Evolutionary conservation across 2,888 invertebrate species (phyloP), one percentile per base, ranked within the genome.

Genomic region (Timema podura): DNA sequence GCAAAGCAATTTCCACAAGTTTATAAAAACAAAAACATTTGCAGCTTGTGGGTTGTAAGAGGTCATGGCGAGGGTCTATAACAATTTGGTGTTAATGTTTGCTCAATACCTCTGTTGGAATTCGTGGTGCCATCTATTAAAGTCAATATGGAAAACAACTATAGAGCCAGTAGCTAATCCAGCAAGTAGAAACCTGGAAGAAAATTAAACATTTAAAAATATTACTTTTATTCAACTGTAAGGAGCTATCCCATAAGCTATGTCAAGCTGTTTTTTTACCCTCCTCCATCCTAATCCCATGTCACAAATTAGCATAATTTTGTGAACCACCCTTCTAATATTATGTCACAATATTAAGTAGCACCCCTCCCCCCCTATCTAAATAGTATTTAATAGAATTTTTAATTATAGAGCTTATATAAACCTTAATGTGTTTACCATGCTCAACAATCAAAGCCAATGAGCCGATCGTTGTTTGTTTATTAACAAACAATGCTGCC

Each of bases 101-200:
- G 8, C 57, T 87, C 87, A 95, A 86, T 95, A 95, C 78, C 95
- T 89, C 82, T 95, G 95, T 80, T 96, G 95, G 83, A 95, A 96
- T 83, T 96, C 95, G 81, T 96, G 95, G 83, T 96, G 96, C 96
- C 96, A 96, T 80, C 95, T 87, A 84, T 99, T 99, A 86, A 99
- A 99, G 84, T 99, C 98, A 82, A 99, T 97, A 85, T 99, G 98
- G 85, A 98, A 98, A 78, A 99, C 97, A 73, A 99, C 95, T 76
- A 99, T 91, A 68, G 98, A 97, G 68, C 99, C 99, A 76, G 98
- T 95, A 71, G 97, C 95, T 71, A 99, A 85, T 69, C 99, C 99
- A 77, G 98, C 98, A 79, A 99, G 85, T 76, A 99, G 87, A 85
- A 97, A 98, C 82, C 97, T 98, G 83, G n/a, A 83, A 83, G 76